Evolutionary conservation across 2,113 vertebrate genomes (phyloP).

Genomic region (Tenebrosternarchus preto): DNA sequence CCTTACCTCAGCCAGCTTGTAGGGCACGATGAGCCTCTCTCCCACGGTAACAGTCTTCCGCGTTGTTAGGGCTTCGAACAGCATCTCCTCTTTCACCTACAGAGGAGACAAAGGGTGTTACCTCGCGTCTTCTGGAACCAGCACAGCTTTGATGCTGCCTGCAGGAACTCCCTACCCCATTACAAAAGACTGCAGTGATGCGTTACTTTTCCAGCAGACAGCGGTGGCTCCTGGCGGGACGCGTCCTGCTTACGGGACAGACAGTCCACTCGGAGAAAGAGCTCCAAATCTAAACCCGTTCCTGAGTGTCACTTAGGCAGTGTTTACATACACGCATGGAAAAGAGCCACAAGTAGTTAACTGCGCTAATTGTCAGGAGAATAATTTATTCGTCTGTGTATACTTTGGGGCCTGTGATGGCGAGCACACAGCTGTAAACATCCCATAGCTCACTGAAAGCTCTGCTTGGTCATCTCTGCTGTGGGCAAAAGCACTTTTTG

Average conservation of each 20-base stretch:
- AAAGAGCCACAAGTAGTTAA: background rate
- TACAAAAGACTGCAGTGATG: no score
- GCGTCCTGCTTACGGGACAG: no score
- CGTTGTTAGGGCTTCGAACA: constrained; percentile 94
- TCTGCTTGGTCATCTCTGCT: background rate
- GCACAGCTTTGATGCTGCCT: no score
- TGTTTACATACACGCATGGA: constrained; percentile 27
- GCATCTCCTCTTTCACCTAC: constrained; percentile 96
- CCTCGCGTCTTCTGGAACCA: no score
- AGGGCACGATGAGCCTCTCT: constrained; percentile 94
- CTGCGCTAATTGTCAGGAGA: constrained; percentile 19
- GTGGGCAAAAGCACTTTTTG: background rate
- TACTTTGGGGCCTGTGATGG: constrained; percentile 19
- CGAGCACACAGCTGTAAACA: constrained; percentile 39
- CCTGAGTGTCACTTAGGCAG: background rate
- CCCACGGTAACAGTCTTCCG: constrained; percentile 96
- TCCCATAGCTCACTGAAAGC: constrained; percentile 27
- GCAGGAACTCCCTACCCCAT: no score
- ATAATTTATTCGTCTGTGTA: constrained; percentile 30
- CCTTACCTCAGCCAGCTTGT: constrained; percentile 91
- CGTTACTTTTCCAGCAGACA: no score
- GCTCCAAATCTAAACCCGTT: no score
- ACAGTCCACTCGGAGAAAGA: no score
- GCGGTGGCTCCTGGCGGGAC: no score
- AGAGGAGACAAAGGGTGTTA: background rate